Percentiles rank a stretch among this genome's conserved stretches.
These are phyloP conservation scores for Zaprionus kolodkinae DNA, from an alignment of 1,140 invertebrate genomes.

Conservation along the genomic window DNA sequence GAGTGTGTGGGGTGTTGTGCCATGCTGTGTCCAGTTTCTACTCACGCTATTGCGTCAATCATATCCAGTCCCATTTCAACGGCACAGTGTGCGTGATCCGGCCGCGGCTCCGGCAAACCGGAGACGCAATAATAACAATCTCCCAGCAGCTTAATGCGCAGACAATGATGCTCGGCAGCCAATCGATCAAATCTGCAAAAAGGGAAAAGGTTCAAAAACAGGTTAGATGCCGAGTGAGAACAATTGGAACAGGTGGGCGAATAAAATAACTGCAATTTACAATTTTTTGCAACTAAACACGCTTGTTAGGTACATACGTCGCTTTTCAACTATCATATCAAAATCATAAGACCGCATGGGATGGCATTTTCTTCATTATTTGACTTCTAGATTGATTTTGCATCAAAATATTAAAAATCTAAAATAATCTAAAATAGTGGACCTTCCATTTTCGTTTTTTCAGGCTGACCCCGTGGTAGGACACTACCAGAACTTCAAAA, in stretches of 20 bases:
- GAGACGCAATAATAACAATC: conserved; percentile 98
- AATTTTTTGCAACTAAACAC: neutral
- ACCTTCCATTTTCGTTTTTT: too few species aligned
- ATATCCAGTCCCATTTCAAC: conserved; percentile 98
- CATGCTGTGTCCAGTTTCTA: conserved; percentile 68
- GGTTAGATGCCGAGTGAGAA: neutral
- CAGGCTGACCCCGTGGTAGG: too few species aligned
- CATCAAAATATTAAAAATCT: too few species aligned
- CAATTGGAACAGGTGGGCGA: neutral
- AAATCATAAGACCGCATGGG: too few species aligned
- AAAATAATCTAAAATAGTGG: too few species aligned
- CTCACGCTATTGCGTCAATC: conserved; percentile 98
- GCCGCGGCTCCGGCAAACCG: conserved; percentile 93
- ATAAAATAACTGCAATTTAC: neutral
- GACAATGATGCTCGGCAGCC: conserved; percentile 95
- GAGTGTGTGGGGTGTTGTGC: conserved; percentile 19
- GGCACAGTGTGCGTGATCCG: conserved; percentile 96
- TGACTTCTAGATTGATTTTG: too few species aligned
- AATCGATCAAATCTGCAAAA: conserved; percentile 93
- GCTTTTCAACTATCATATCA: too few species aligned
- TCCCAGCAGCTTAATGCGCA: conserved; percentile 95
- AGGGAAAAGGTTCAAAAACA: conserved; percentile 4
- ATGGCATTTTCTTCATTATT: too few species aligned
- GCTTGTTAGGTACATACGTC: too few species aligned
- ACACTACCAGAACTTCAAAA: too few species aligned